These are phyloP conservation scores for Calcarius lapponicus DNA, from an alignment of 2,797 vertebrate species.

Conservation along the genomic window DNA sequence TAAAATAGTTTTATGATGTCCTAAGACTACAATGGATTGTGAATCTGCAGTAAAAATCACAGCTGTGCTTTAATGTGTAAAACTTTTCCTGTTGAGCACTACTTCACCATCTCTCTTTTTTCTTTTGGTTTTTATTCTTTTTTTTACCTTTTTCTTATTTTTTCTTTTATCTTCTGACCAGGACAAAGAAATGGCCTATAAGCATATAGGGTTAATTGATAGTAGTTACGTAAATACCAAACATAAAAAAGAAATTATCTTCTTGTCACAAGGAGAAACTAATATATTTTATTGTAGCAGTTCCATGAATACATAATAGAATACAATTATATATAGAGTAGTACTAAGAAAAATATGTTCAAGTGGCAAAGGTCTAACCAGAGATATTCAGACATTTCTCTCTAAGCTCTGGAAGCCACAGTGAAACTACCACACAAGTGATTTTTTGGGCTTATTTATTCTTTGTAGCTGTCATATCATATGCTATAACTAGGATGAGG, in stretches of 20 bases:
- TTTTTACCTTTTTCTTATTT: not conserved
- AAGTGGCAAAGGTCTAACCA: not conserved
- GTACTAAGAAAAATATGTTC: not conserved
- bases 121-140: not conserved
- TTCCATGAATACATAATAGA: not conserved
- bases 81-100: conserved; percentile 7
- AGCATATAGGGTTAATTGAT: not conserved
- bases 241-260: not conserved
- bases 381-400: not conserved
- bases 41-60: conserved; percentile 33
- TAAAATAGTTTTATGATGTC: conserved; percentile 15
- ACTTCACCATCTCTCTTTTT: not conserved
- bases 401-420: not conserved
- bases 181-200: not conserved
- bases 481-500: not conserved
- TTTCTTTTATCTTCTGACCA: not conserved
- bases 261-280: not conserved
- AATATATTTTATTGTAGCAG: not conserved
- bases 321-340: not conserved
- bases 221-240: not conserved
- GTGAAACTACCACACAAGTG: not conserved
- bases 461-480: not conserved
- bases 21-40: not conserved
- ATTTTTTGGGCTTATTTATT: not conserved
- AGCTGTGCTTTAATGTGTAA: conserved; percentile 36